Evolutionary conservation across 2,113 vertebrate species (phyloP).

Genomic region (Phycodurus eques): DNA sequence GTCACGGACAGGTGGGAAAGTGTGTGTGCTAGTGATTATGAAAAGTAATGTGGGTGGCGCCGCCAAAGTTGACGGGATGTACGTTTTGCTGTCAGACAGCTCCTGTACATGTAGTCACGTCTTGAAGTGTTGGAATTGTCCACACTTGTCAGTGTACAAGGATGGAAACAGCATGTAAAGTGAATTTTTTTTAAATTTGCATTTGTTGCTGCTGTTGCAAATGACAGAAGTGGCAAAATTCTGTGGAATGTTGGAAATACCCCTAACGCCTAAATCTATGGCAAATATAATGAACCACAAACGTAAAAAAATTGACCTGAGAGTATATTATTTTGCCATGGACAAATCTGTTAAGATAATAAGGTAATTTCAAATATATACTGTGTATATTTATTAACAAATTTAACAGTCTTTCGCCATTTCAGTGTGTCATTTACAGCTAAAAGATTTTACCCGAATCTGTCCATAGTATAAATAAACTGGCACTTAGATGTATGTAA

Average conservation of each 20-base stretch:
- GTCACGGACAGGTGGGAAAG: slow-evolving; percentile 54
- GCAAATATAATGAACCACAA: too few species aligned
- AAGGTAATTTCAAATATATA: neutral
- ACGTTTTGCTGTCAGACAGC: neutral
- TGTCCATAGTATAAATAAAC: neutral
- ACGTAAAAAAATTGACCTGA: too few species aligned
- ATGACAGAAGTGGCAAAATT: neutral
- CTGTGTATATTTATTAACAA: neutral
- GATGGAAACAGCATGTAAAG: neutral
- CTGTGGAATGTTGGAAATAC: too few species aligned
- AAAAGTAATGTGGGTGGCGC: neutral
- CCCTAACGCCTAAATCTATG: too few species aligned
- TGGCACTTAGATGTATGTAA: neutral
- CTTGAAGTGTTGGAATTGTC: neutral
- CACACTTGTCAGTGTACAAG: neutral
- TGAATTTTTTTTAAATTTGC: neutral
- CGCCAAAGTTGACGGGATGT: neutral
- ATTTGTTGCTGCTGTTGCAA: neutral
- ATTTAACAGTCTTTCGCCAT: too few species aligned
- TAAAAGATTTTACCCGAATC: neutral
- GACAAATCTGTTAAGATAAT: neutral
- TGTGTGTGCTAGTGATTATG: slow-evolving; percentile 12
- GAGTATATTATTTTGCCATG: neutral
- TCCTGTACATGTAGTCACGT: too few species aligned
- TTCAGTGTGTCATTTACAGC: too few species aligned